Evolutionary conservation across 2,888 invertebrate genomes (phyloP), one percentile per base, ranked within the genome.

Genomic region (Drosophila antonietae): DNA sequence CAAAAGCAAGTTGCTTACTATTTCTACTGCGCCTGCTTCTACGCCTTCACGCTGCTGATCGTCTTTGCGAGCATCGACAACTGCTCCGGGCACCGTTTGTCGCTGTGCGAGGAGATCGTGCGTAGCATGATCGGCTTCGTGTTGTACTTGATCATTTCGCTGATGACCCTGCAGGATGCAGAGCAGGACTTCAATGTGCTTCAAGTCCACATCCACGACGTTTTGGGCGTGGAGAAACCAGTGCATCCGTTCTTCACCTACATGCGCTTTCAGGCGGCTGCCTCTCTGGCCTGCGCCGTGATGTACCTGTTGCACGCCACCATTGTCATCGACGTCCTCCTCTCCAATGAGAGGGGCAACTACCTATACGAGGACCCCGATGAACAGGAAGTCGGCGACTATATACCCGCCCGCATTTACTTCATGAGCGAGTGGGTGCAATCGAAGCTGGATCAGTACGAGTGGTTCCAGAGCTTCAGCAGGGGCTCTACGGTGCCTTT

Each of bases 31-130:
- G 0, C 33, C 3, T 33, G 3, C 41, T 57, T 73, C 9, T 81
- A 75, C 43, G 0, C 35, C 0, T 78, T 68, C 14, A 75, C 70
- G n/a, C 20, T 79, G 2, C 3, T 73, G 14, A 71, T 75, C 0
- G 0, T 78, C 1, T 87, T 71, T 44, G 70, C 77, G 15, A 75
- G 80, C 41, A 71, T 83, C 33, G 75, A 75, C 28, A 53, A 84
- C 28, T 84, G 84, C 52, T 70, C 78, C 1, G 75, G 68, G 3
- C 44, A 75, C 23, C 4, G 2, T 0, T 9, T 55, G 2, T 58
- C 55, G 14, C 31, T 74, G 0, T 3, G 18, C 0, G 47, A 31
- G 23, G 87, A 87, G n/a, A 35, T 87, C 0, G 4, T 59, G 4
- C 71, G 80, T 0, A 53, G 60, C 0, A 3, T 75, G 2, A 1